Base-by-base conservation (phyloP, 1,140 invertebrate species). In the Calephelis nemesis region DNA sequence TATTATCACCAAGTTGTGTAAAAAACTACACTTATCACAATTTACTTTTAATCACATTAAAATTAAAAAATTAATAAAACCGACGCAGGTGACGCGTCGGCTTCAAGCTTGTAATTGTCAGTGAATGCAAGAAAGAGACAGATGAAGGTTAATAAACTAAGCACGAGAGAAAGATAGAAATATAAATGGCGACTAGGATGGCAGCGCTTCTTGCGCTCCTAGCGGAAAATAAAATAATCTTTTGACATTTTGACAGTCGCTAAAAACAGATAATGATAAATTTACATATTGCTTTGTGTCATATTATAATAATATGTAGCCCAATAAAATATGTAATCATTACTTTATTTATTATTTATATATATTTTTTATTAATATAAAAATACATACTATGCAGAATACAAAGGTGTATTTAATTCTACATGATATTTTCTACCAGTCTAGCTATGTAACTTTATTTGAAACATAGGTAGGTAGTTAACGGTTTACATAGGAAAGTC, bases 1-100 rank as follows among this genome's bases (percentile, higher is more conserved):
- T 88, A 86, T 82, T 90, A 90, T 90, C 87, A 90, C 87, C 83
- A 81, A 85, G 80, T 81, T 83, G 80, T 91, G 85, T 91, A 90
- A 89, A 89, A 90, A 91, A 87, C 87, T 78, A 90, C 89, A 91
- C 86, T 83, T 91, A 91, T 91, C 87, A 91, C 89, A 91, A 91
- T 91, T 87, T 87, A 85, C 81, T 87, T 45, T 45, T 87, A 88
- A 86, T 91, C 84, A 83, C 81, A 67, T 83, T 82, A 84, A 83
- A 84, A 84, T 83, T 86, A 88, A 74, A 90, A 90, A 87, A 88
- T 77, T 86, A 88, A 88, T 81, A 90, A 89, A 83, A 77, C 80
- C 86, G 86, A 90, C 89, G 79, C 77, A 82, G 74, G 81, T 91
- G 89, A 91, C 89, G 89, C 89, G 89, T 91, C 89, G 85, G 77